phyloP scores from a whole-genome alignment of 2,888 invertebrate species.

The Acanthosepion lycidas region DNA sequence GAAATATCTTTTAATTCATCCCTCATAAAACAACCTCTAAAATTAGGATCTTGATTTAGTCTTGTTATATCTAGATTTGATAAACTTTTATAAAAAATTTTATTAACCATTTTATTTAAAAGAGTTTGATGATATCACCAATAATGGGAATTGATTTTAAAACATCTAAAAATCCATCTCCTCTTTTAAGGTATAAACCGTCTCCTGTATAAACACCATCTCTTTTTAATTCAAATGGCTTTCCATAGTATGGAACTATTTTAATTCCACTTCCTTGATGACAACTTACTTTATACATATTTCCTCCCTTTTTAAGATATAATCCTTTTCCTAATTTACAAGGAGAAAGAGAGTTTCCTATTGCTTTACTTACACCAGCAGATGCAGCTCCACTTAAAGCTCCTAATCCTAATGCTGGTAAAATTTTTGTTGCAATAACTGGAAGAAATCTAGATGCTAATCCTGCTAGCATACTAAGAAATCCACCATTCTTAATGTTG shows the following conservation, averaged over 20 bases:
- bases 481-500: not conserved
- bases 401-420: conserved; percentile 4
- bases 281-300: not conserved
- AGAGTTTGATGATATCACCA: not conserved
- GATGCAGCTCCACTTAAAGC: not conserved
- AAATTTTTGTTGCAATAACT: not conserved
- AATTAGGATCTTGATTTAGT: not conserved
- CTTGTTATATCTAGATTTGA: not conserved
- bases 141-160: not conserved
- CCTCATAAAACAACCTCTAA: conserved; percentile 38
- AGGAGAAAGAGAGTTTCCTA: not conserved
- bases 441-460: not conserved
- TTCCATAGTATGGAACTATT: not conserved
- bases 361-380: not conserved
- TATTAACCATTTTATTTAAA: not conserved
- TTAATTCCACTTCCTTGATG: not conserved
- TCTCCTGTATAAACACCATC: not conserved
- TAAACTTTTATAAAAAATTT: not conserved
- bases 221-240: not conserved
- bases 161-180: not conserved
- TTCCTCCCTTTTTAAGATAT: not conserved
- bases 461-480: not conserved
- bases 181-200: not conserved
- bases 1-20: conserved; percentile 8
- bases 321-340: not conserved